Conservation (phyloP, 2,113 vertebrate species). For the Shinisaurus crocodilurus region DNA sequence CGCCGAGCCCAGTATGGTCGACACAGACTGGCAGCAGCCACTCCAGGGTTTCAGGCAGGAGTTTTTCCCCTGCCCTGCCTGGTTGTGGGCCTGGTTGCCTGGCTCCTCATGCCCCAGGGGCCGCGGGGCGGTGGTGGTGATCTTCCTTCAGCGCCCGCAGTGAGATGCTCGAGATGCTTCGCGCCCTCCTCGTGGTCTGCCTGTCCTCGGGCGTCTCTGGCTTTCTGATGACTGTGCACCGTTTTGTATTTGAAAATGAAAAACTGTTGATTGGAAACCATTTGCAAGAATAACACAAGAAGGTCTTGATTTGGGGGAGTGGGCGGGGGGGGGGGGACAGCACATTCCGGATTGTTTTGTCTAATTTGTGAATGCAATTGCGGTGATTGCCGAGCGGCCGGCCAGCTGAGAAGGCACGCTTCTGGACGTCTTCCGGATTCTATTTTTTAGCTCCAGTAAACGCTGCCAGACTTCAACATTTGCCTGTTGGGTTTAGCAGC, state of each 20-base stretch:
- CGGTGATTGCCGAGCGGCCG: constrained; percentile 62
- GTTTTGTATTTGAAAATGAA: constrained; percentile 53
- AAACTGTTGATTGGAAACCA: constrained; percentile 67
- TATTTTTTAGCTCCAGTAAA: constrained; percentile 26
- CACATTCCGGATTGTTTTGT: too few species aligned
- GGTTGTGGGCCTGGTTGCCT: not conserved
- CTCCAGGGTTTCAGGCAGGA: too few species aligned
- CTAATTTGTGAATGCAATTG: constrained; percentile 62
- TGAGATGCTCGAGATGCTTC: too few species aligned
- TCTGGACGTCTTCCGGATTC: constrained; percentile 30
- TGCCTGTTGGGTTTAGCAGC: constrained; percentile 18
- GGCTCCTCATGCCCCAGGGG: not conserved
- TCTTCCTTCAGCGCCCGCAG: too few species aligned
- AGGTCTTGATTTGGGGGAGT: constrained; percentile 67
- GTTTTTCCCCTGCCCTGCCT: too few species aligned
- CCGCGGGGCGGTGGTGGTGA: too few species aligned
- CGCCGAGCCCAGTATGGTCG: too few species aligned
- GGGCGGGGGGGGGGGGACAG: not conserved
- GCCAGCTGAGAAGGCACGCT: constrained; percentile 18
- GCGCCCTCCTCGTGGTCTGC: rapidly evolving
- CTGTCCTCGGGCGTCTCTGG: constrained; percentile 27
- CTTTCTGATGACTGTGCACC: constrained; percentile 70
- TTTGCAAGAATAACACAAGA: constrained; percentile 56
- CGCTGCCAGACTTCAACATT: constrained; percentile 30
- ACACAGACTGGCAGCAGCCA: too few species aligned